Conservation (phyloP, 2,888 invertebrate genomes). For the Arenicola marina region DNA sequence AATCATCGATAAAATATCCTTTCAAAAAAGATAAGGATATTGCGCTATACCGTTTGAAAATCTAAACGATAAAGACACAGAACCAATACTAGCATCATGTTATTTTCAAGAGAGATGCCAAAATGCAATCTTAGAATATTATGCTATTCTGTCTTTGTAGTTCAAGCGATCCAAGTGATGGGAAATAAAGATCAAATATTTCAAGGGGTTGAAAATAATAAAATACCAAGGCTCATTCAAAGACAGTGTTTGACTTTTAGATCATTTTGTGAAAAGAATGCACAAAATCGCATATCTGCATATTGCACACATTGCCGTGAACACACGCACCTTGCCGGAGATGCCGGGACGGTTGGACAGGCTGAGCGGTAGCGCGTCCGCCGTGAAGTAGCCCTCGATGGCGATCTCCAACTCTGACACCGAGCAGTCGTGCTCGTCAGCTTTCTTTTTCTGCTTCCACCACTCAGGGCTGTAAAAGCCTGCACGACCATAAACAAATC, state of each 20-base stretch:
- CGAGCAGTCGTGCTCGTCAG: conserved; percentile 70
- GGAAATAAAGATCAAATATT: background rate
- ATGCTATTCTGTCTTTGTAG: no score
- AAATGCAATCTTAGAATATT: no score
- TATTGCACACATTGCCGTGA: background rate
- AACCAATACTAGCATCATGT: no score
- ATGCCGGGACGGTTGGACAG: conserved; percentile 30
- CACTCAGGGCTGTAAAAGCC: conserved; percentile 34
- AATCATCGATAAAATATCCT: no score
- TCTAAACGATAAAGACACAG: no score
- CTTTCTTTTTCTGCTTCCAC: conserved; percentile 25
- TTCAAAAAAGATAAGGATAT: no score
- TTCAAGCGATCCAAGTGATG: no score
- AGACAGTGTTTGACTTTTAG: no score
- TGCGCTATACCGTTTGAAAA: no score
- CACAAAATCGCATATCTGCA: background rate
- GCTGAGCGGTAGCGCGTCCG: conserved; percentile 32
- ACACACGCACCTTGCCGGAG: conserved; percentile 36
- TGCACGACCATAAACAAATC: conserved; percentile 3
- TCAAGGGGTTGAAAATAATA: no score
- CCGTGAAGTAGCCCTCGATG: conserved; percentile 37
- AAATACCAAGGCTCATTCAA: no score
- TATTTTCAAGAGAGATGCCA: no score
- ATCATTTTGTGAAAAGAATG: background rate
- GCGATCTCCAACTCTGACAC: conserved; percentile 31